Conservation (phyloP, 2,113 vertebrate genomes). For the Rhea pennata region DNA sequence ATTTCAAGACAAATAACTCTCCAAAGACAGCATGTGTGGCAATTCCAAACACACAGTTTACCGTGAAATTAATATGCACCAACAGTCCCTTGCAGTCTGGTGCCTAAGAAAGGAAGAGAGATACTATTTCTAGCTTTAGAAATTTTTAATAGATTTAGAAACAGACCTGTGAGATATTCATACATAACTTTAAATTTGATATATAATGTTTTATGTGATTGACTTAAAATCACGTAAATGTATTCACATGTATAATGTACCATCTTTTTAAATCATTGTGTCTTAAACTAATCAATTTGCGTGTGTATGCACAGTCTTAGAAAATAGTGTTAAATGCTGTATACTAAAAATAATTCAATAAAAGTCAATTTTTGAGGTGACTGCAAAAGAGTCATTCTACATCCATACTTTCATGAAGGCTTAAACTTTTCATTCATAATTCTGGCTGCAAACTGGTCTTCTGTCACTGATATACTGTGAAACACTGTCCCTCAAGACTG, state of each 20-base stretch:
- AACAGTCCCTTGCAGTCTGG: constrained; percentile 46
- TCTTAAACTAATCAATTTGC: background rate
- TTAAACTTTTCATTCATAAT: constrained; percentile 61
- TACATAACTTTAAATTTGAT: background rate
- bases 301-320: background rate
- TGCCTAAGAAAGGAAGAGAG: background rate
- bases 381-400: background rate
- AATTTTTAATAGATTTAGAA: background rate
- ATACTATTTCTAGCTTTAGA: background rate
- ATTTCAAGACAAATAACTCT: constrained; percentile 43
- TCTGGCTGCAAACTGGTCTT: constrained; percentile 50
- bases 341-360: background rate
- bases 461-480: constrained; percentile 58
- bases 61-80: constrained; percentile 52
- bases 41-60: constrained; percentile 53
- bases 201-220: background rate
- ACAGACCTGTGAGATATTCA: background rate
- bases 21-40: constrained; percentile 45
- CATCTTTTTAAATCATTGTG: background rate
- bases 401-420: background rate
- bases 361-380: background rate
- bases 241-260: background rate
- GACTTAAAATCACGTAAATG: background rate
- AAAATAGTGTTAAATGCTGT: background rate
- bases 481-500: constrained; percentile 55